These are phyloP conservation scores for Pomacea maculata DNA, from an alignment of 1,140 invertebrate species.

Conservation along the genomic window DNA sequence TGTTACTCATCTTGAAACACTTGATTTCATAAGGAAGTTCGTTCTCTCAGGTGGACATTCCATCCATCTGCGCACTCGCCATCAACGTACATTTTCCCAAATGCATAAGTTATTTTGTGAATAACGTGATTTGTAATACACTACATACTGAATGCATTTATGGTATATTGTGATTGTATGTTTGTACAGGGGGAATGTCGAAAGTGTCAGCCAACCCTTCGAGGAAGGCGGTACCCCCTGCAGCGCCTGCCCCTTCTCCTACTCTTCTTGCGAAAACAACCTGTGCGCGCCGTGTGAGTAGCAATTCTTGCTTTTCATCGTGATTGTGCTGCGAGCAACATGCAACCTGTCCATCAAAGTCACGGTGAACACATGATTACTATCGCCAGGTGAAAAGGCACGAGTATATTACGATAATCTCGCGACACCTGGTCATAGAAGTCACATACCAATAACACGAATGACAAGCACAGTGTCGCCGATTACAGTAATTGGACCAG, in stretches of 20 bases:
- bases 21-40: no score
- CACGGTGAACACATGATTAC: neutral
- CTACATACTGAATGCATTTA: neutral
- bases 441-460: neutral
- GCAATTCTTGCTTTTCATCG: neutral
- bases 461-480: neutral
- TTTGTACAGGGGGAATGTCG: neutral
- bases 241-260: neutral
- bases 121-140: neutral
- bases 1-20: no score
- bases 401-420: neutral
- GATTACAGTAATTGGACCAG: neutral
- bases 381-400: neutral
- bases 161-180: neutral
- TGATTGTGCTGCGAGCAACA: neutral
- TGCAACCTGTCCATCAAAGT: neutral
- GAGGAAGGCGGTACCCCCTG: neutral
- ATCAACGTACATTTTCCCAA: neutral
- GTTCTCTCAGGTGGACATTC: neutral
- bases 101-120: neutral
- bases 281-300: slow-evolving; percentile 4
- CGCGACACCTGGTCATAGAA: neutral
- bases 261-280: neutral
- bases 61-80: neutral
- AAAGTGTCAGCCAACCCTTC: neutral